phyloP scores from a whole-genome alignment of 2,797 vertebrate species.

The Oceanodroma leucorhoa region DNA sequence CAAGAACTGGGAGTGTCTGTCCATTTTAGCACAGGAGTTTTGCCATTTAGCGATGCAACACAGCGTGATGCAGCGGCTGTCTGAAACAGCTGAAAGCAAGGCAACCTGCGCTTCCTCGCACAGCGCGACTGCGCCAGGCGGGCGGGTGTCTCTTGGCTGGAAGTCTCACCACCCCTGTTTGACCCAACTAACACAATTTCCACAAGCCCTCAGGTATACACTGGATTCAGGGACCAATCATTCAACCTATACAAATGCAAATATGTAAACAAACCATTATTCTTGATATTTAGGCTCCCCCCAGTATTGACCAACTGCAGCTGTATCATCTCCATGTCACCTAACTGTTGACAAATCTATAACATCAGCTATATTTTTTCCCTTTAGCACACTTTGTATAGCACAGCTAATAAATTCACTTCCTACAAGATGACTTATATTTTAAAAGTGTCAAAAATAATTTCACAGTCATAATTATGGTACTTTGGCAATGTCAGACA shows the following conservation, averaged over 20 bases:
- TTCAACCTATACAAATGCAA: not conserved
- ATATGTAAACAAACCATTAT: not conserved
- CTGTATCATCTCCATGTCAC: not conserved
- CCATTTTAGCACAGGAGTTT: not conserved
- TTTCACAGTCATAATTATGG: constrained; percentile 40
- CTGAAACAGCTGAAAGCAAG: not conserved
- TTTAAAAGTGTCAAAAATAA: constrained; percentile 55
- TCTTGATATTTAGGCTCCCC: not conserved
- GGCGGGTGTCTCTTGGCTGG: not conserved
- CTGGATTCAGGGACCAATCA: not conserved
- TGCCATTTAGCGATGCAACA: fast-evolving
- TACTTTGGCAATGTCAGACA: constrained; percentile 15
- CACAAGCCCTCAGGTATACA: not conserved
- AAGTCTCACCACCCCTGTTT: not conserved
- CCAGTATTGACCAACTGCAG: not conserved
- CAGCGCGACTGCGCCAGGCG: fast-evolving
- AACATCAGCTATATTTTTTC: not conserved
- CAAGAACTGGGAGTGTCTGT: not conserved
- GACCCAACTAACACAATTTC: not conserved
- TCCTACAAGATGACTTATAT: not conserved
- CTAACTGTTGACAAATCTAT: not conserved
- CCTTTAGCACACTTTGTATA: not conserved
- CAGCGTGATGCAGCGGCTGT: fast-evolving
- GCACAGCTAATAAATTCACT: constrained; percentile 1
- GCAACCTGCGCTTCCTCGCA: fast-evolving